phyloP scores from a whole-genome alignment of 2,888 invertebrate genomes.

The Brachylomia viminalis region DNA sequence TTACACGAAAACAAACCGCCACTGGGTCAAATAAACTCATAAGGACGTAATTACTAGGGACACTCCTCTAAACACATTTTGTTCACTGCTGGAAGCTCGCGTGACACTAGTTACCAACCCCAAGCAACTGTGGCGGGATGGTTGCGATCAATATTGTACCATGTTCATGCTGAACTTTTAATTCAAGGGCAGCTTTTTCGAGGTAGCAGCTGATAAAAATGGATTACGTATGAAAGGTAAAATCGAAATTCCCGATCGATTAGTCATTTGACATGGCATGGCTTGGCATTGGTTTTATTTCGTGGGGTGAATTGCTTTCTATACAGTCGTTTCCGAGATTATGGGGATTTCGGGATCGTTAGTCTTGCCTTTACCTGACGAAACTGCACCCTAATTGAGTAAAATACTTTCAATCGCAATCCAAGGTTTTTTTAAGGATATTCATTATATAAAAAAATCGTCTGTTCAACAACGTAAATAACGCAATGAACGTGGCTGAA shows the following conservation, averaged over 20 bases:
- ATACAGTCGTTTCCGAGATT: conserved; percentile 4
- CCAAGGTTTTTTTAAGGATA: background rate
- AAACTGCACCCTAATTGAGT: background rate
- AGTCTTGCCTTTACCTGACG: conserved; percentile 2
- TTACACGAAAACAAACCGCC: conserved; percentile 51
- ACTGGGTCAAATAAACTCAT: conserved; percentile 50
- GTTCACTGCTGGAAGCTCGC: conserved; percentile 78
- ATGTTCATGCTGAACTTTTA: conserved; percentile 72
- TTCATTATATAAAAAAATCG: background rate
- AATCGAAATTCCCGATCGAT: conserved; percentile 43
- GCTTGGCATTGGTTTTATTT: conserved; percentile 13
- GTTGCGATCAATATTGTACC: conserved; percentile 79
- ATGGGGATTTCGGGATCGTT: conserved; percentile 10
- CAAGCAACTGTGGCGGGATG: conserved; percentile 67
- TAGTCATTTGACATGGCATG: conserved; percentile 23
- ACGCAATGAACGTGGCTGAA: background rate
- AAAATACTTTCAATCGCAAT: background rate
- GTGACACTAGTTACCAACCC: conserved; percentile 78
- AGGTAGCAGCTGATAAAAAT: conserved; percentile 59
- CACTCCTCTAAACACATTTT: conserved; percentile 77
- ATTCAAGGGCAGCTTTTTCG: conserved; percentile 74
- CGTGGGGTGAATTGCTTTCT: conserved; percentile 22
- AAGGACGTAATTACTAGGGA: conserved; percentile 64
- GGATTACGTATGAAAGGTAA: conserved; percentile 53
- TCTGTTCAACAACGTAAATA: background rate